Evolutionary conservation across 2,888 invertebrate genomes (phyloP).

Genomic region (Sarcophaga caerulescens): DNA sequence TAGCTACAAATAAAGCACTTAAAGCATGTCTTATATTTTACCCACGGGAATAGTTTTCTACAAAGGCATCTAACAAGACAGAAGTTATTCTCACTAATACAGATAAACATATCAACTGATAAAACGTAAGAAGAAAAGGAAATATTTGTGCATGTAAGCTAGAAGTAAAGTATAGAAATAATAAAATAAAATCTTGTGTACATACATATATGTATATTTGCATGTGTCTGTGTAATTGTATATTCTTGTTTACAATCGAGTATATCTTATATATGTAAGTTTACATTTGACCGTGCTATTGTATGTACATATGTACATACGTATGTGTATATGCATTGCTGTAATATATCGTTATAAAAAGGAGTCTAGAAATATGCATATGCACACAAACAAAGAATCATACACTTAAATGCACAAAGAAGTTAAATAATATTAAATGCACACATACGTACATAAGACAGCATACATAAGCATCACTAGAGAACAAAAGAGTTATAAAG

Average conservation of each 20-base stretch:
- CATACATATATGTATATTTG: neutral
- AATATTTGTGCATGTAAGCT: neutral
- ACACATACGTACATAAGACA: conserved; percentile 11
- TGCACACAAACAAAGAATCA: conserved; percentile 54
- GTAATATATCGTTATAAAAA: conserved; percentile 5
- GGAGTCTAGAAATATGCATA: conserved; percentile 31
- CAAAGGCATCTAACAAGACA: neutral
- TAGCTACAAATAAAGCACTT: neutral
- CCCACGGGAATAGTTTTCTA: neutral
- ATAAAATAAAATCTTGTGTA: neutral
- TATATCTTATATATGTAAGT: conserved; percentile 21
- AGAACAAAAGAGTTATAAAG: neutral
- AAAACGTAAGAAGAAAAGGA: neutral
- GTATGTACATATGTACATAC: neutral
- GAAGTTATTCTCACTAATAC: neutral
- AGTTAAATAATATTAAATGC: conserved; percentile 62
- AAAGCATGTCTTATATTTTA: neutral
- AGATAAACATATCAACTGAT: neutral
- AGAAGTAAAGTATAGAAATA: too few species aligned
- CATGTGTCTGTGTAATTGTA: neutral
- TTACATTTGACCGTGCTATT: neutral
- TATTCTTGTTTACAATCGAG: conserved; percentile 4
- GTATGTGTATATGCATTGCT: neutral
- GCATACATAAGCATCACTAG: neutral
- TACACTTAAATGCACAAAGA: conserved; percentile 63